Percentiles rank a stretch among this genome's conserved stretches.
Evolutionary conservation across 2,113 vertebrate species (phyloP).

Genomic region (Micromys minutus): DNA sequence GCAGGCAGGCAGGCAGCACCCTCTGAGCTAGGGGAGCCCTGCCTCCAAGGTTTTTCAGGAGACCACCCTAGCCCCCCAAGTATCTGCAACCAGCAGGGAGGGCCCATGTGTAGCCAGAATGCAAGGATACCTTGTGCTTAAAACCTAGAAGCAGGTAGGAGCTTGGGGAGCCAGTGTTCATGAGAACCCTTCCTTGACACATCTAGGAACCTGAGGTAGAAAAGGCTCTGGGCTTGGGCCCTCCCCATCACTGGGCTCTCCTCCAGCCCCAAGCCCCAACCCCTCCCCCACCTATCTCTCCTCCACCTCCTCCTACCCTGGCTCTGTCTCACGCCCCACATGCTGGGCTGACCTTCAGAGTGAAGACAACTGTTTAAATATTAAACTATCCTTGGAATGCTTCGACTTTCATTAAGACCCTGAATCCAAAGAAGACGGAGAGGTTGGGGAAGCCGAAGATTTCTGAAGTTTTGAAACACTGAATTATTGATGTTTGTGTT

Average conservation of each 20-base stretch:
- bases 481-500: not conserved
- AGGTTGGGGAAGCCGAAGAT: not conserved
- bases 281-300: not conserved
- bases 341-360: not conserved
- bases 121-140: not conserved
- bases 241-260: not conserved
- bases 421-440: not conserved
- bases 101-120: rapidly evolving
- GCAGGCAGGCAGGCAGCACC: too few relatives aligned
- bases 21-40: not conserved
- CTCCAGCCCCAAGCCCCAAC: not conserved
- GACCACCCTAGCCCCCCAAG: not conserved
- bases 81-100: not conserved
- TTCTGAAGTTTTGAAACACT: not conserved
- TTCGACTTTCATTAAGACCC: constrained; percentile 24
- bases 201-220: too few relatives aligned
- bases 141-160: not conserved
- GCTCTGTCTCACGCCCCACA: not conserved
- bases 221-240: not conserved
- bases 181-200: not conserved
- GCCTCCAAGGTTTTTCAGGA: not conserved
- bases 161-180: too few relatives aligned
- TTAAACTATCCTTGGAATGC: not conserved
- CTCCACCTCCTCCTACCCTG: not conserved
- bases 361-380: constrained; percentile 41